These are phyloP conservation scores for Lasioglossum malachurum DNA, from an alignment of 2,888 invertebrate species.

Conservation along the genomic window DNA sequence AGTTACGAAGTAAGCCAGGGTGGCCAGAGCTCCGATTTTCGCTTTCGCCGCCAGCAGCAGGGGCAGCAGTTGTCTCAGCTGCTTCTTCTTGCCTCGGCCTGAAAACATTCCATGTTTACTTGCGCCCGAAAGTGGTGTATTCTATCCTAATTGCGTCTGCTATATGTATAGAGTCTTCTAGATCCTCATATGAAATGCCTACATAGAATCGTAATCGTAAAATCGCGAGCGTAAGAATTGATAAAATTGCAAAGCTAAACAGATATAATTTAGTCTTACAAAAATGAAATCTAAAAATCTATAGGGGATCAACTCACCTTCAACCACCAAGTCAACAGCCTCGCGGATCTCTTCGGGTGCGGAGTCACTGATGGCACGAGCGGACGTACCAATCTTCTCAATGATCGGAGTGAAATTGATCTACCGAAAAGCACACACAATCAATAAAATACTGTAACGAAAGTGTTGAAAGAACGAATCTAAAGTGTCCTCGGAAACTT, in stretches of 20 bases:
- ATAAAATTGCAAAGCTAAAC: too few species aligned
- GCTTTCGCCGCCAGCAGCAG: constrained; percentile 87
- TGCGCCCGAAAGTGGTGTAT: not conserved
- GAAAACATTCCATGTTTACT: constrained; percentile 25
- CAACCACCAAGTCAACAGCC: constrained; percentile 86
- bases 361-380: constrained; percentile 85
- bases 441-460: not conserved
- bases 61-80: constrained; percentile 86
- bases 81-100: constrained; percentile 87
- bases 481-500: not conserved
- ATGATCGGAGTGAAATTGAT: constrained; percentile 83
- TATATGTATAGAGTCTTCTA: not conserved
- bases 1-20: constrained; percentile 87
- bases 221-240: not conserved
- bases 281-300: not conserved
- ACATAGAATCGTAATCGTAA: not conserved
- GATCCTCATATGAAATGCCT: not conserved
- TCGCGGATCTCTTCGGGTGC: constrained; percentile 87
- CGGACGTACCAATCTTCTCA: constrained; percentile 82
- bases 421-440: constrained; percentile 66
- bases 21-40: constrained; percentile 86
- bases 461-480: not conserved
- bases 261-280: not conserved
- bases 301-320: constrained; percentile 82
- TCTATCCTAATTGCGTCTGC: not conserved